Conservation (phyloP, 1,140 invertebrate species). For the Pristionchus pacificus region DNA sequence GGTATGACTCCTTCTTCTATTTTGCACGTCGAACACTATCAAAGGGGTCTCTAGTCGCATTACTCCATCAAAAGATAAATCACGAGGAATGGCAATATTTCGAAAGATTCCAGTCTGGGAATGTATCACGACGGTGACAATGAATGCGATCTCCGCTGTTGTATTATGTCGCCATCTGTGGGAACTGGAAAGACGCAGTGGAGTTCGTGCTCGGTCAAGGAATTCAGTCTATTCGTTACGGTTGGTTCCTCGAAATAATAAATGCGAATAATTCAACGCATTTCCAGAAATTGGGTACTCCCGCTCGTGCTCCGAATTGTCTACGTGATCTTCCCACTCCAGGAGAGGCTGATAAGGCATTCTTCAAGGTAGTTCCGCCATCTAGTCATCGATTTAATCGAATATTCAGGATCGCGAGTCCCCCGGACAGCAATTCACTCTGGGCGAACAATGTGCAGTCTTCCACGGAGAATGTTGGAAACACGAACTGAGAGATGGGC, state of each 20-base stretch:
- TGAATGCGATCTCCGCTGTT: slow-evolving; percentile 38
- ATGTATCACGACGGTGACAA: slow-evolving; percentile 45
- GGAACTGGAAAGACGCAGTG: slow-evolving; percentile 41
- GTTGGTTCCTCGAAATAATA: not conserved
- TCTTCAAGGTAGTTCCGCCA: not conserved
- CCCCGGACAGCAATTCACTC: slow-evolving; percentile 36
- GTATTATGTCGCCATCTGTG: slow-evolving; percentile 38
- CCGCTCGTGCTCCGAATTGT: slow-evolving; percentile 15
- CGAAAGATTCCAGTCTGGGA: slow-evolving; percentile 27
- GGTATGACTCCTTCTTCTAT: slow-evolving; percentile 12
- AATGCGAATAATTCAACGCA: not conserved
- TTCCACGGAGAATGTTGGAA: slow-evolving; percentile 45
- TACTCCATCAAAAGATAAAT: too few species aligned
- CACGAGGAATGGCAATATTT: too few species aligned
- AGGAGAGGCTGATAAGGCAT: not conserved
- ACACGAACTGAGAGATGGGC: slow-evolving; percentile 39
- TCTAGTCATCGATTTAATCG: not conserved
- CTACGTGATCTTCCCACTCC: slow-evolving; percentile 16
- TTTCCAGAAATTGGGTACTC: slow-evolving; percentile 14
- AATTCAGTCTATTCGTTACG: slow-evolving; percentile 32
- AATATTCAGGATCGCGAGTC: slow-evolving; percentile 17
- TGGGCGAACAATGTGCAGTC: slow-evolving; percentile 40
- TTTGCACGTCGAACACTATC: too few species aligned
- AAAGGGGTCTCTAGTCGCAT: too few species aligned
- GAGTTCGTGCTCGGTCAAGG: slow-evolving; percentile 35